Evolutionary conservation across 2,888 invertebrate genomes (phyloP), one percentile per base, ranked within the genome.

Genomic region (Hirtodrosophila confusa): DNA sequence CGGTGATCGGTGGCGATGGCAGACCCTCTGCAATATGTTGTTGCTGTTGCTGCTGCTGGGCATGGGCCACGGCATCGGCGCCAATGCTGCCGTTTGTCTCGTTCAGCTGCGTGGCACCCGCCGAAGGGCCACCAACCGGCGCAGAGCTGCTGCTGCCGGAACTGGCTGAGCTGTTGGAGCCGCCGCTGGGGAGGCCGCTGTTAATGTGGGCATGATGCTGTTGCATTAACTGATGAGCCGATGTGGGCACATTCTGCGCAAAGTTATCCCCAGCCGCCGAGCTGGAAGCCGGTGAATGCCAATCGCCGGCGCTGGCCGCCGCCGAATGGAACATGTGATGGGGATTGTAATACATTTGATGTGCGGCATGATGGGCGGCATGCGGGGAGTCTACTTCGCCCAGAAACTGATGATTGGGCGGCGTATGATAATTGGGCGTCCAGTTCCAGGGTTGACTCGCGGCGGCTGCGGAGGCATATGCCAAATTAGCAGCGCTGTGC

Each of bases 1-100:
- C 90, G 0, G 90, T 94, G 43, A 93, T 93, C 40, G 94, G 93
- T 3, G 94, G 94, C 67, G 94, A 94, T 23, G 94, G 93, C 69
- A 93, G 80, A 51, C 91, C 88, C 75, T 91, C 90, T 60, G 89
- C 78, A 58, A 88, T 88, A 54, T 89, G 88, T 35, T 80, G 67
- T 8, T 70, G 70, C 7, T 77, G 70, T 33, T 62, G 69, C 9
- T 65, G 75, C 27, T 67, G 65, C 3, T 64, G 82, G 6, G 66
- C 63, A 17, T 67, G 69, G 12, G 80, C 29, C 2, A 71, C 58
- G 3, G 60, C 60, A 8, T 80, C 80, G 3, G 55, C 80, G 23
- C 87, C 88, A 41, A 84, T 71, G 60, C 80, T 88, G 65, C 75
- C 80, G 36, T 74, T 78, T 3, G 86, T 83, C 54, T 89, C 90